A percentile compares a stretch with the other conserved stretches of the same genome.
These are phyloP conservation scores for Caenorhabditis japonica DNA, from an alignment of 2,888 invertebrate species.

Conservation along the genomic window DNA sequence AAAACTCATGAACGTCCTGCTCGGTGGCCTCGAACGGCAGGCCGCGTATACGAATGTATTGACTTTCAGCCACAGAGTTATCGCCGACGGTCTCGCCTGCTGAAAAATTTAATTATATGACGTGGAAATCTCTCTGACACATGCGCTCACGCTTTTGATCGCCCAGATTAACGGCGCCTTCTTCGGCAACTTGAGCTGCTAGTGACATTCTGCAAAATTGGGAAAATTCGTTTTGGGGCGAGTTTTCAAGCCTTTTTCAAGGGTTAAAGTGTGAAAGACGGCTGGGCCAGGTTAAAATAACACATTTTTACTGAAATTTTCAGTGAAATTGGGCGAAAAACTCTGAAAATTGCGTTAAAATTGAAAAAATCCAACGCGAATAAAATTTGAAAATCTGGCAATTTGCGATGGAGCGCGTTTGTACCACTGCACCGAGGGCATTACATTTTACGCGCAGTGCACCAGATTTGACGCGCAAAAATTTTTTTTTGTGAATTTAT, in stretches of 20 bases:
- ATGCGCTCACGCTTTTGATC: no score
- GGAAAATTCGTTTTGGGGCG: no score
- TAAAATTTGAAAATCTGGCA: slow-evolving; percentile 2
- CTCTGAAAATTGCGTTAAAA: neutral
- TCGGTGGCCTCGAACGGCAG: slow-evolving; percentile 68
- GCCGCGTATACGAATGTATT: slow-evolving; percentile 65
- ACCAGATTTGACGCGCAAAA: slow-evolving; percentile 17
- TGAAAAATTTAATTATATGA: no score
- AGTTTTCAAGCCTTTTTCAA: no score
- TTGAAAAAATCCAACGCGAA: slow-evolving; percentile 14
- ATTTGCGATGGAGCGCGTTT: slow-evolving; percentile 19
- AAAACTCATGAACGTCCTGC: slow-evolving; percentile 66
- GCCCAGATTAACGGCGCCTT: no score
- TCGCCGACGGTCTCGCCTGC: no score
- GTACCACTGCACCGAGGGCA: no score
- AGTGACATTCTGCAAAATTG: neutral
- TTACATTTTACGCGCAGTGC: slow-evolving; percentile 2
- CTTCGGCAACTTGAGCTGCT: neutral
- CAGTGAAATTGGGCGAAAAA: neutral
- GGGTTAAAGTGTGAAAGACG: no score
- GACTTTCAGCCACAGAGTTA: slow-evolving; percentile 5
- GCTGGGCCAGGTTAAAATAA: no score
- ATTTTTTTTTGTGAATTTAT: no score
- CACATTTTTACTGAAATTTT: no score
- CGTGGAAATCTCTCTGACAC: no score